Base-by-base conservation (phyloP, 2,888 invertebrate genomes). In the Morpho deidamia region DNA sequence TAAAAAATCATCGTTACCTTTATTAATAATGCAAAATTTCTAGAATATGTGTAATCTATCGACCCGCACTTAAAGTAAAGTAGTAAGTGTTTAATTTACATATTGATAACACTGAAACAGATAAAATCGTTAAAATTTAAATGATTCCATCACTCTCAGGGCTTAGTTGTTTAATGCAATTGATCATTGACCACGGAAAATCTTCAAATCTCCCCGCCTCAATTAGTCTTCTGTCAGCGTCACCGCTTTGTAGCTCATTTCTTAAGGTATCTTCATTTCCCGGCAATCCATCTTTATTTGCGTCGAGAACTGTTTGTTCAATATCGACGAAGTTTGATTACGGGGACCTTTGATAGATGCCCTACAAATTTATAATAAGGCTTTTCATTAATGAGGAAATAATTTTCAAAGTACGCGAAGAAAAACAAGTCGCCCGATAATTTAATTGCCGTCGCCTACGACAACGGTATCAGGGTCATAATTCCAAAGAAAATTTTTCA, bases 401-500 rank as follows among this genome's bases (percentile, higher is more conserved):
- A 44, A 53, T 47, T 53, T 53, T 37, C 44, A 45, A 56, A 53
- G 34, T 38, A 41, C n/a, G 10, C 33, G 11, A 44, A 44, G 40
- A 48, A 44, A 39, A 55, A 53, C 48, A 59, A 61, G 54, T 55
- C 56, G n/a, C 39, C 47, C 44, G 33, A 70, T 79, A 81, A 83
- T 86, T 78, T 78, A 83, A 79, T 82, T 80, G 78, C 82, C 76
- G 73, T 71, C 76, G 74, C 72, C 74, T 78, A 80, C 80, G 83
- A 81, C 78, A 73, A 68, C 71, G 72, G 76, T 81, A 78, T 81
- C 78, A 78, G 75, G 77, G 75, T 83, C 73, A 76, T 80, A 81
- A 86, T 82, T 82, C 78, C 68, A 74, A 76, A 82, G 77, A 76
- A 80, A 82, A 79, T 81, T 83, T 85, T 85, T 83, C 80, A 77